Evolutionary conservation across 2,888 invertebrate species (phyloP).

Genomic region (Eubasilissa splendida): DNA sequence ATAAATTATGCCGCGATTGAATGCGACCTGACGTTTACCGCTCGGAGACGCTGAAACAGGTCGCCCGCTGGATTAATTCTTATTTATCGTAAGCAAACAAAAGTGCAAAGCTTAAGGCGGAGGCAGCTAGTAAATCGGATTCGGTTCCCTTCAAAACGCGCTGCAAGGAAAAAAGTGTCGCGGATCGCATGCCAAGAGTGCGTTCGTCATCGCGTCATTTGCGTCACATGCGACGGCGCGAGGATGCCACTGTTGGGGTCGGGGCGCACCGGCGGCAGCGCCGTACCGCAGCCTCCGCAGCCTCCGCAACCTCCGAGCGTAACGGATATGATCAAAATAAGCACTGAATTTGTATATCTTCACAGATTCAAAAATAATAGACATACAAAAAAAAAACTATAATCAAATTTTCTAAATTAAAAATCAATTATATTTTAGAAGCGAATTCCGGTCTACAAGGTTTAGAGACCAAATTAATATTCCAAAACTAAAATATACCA

Average conservation of each 20-base stretch:
- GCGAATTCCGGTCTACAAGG: too few species aligned
- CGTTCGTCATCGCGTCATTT: constrained; percentile 53
- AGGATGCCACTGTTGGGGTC: not conserved
- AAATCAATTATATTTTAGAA: too few species aligned
- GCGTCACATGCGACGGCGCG: not conserved
- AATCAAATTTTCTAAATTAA: too few species aligned
- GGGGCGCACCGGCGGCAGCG: not conserved
- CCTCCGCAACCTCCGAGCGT: too few species aligned
- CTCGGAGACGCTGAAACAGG: constrained; percentile 6
- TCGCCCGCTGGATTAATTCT: constrained; percentile 21
- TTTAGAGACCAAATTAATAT: too few species aligned
- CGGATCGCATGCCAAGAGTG: constrained; percentile 52
- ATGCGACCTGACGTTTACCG: constrained; percentile 26
- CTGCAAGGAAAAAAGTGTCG: constrained; percentile 41
- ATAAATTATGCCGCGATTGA: constrained; percentile 30
- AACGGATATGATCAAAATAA: too few species aligned
- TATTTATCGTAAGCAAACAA: constrained; percentile 43
- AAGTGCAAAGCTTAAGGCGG: constrained; percentile 40
- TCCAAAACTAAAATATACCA: too few species aligned
- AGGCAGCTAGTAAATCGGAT: constrained; percentile 12
- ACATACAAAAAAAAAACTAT: too few species aligned
- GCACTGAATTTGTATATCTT: too few species aligned
- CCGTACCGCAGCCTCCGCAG: not conserved
- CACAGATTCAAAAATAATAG: too few species aligned
- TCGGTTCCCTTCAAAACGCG: constrained; percentile 18